These are phyloP conservation scores for Oryzias curvinotus DNA, from an alignment of 2,113 vertebrate species.

Conservation along the genomic window DNA sequence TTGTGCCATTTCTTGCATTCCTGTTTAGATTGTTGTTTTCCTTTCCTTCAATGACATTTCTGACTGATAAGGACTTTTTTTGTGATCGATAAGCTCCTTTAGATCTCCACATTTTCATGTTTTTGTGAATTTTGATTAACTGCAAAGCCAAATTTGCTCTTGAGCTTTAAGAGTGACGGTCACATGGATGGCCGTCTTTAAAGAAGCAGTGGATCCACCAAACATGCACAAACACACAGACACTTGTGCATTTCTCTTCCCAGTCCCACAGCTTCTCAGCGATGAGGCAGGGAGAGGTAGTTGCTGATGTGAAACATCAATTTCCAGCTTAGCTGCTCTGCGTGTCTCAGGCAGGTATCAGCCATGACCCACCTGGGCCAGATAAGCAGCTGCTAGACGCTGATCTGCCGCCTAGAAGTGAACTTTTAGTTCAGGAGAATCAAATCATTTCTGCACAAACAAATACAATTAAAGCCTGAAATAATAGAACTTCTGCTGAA, in stretches of 20 bases:
- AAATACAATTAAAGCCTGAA: slow-evolving; percentile 19
- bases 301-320: slow-evolving; percentile 83
- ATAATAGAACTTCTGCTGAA: slow-evolving; percentile 16
- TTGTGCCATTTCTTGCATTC: too few relatives aligned
- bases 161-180: slow-evolving; percentile 12
- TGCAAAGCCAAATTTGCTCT: slow-evolving; percentile 15
- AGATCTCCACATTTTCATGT: too few relatives aligned
- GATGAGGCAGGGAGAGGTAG: slow-evolving; percentile 69
- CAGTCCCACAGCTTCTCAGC: slow-evolving; percentile 43
- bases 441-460: slow-evolving; percentile 16
- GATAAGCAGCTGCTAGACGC: slow-evolving; percentile 80
- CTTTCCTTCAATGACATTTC: too few relatives aligned
- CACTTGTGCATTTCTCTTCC: slow-evolving; percentile 14
- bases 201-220: slow-evolving; percentile 8
- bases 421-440: slow-evolving; percentile 44
- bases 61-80: too few relatives aligned
- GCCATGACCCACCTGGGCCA: slow-evolving; percentile 79
- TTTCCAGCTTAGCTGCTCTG: slow-evolving; percentile 85
- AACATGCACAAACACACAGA: slow-evolving; percentile 9
- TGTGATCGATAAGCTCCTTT: too few relatives aligned
- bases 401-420: slow-evolving; percentile 72
- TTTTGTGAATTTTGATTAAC: background rate
- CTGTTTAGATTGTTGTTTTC: too few relatives aligned
- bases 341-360: slow-evolving; percentile 80
- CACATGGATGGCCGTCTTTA: slow-evolving; percentile 3